Conservation (phyloP, 1,140 invertebrate genomes). For the Bilobella aurantiaca region DNA sequence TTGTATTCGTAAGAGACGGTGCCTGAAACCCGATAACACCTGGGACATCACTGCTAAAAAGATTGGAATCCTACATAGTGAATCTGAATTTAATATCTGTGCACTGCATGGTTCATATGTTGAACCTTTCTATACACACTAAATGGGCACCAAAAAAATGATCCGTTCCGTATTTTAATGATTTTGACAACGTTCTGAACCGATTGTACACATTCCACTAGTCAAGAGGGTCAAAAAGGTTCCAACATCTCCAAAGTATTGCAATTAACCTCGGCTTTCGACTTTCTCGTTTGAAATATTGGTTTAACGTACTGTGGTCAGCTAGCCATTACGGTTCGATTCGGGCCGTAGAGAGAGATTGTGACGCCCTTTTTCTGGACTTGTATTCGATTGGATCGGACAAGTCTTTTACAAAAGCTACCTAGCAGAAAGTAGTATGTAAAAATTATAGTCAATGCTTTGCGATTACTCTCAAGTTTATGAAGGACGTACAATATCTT, state of each 20-base stretch:
- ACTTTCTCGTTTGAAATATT: not conserved
- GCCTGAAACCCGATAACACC: too few relatives aligned
- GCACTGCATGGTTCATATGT: too few relatives aligned
- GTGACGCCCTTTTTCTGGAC: not conserved
- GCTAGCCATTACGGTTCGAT: not conserved
- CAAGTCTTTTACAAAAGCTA: not conserved
- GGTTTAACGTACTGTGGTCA: not conserved
- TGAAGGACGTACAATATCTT: not conserved
- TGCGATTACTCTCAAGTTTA: not conserved
- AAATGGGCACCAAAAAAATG: too few relatives aligned
- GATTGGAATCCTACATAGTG: too few relatives aligned
- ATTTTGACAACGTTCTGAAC: too few relatives aligned
- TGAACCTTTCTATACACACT: too few relatives aligned
- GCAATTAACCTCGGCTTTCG: not conserved
- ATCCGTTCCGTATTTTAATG: too few relatives aligned
- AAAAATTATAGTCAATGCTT: not conserved
- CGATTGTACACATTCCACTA: too few relatives aligned
- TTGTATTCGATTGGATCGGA: not conserved
- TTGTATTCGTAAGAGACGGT: too few relatives aligned
- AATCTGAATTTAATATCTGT: too few relatives aligned
- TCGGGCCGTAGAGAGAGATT: not conserved
- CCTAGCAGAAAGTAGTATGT: not conserved
- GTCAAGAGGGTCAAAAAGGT: not conserved
- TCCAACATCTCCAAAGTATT: not conserved
- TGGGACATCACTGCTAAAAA: too few relatives aligned